phyloP scores from a whole-genome alignment of 1,140 invertebrate species.

The Drosophila azteca region DNA sequence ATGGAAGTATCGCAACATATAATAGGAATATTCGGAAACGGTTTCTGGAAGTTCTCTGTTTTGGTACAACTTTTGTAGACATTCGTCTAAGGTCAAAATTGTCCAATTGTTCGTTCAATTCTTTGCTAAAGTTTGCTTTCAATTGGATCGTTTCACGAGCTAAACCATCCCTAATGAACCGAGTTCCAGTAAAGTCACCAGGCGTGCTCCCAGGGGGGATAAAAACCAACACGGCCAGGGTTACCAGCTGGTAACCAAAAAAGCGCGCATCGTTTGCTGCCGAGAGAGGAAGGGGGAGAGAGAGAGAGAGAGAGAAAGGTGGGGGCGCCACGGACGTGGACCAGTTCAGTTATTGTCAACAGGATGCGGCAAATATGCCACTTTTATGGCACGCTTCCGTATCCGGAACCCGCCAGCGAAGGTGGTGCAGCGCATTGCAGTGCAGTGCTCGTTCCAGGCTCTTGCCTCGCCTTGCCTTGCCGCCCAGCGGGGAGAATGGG shows the following conservation, averaged over 20 bases:
- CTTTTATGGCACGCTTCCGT: constrained; percentile 71
- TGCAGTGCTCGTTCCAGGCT: background rate
- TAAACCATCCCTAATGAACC: no score
- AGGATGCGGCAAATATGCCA: constrained; percentile 78
- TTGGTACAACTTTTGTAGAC: no score
- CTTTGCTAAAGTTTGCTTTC: no score
- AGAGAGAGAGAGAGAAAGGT: background rate
- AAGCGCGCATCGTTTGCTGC: constrained; percentile 38
- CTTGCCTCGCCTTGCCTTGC: background rate
- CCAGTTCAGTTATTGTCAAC: constrained; percentile 73
- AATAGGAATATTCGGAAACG: no score
- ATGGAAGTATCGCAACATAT: no score
- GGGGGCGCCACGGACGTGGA: constrained; percentile 18
- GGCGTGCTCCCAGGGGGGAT: background rate
- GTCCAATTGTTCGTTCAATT: no score
- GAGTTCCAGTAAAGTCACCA: no score
- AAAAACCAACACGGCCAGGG: constrained; percentile 4
- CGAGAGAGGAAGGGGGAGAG: background rate
- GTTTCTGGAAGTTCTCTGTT: no score
- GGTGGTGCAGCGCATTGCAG: background rate
- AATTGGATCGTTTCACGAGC: no score
- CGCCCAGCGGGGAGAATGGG: constrained; percentile 1
- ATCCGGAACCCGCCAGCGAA: constrained; percentile 37
- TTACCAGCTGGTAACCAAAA: constrained; percentile 22
- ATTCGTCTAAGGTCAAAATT: no score